Base-by-base conservation (phyloP, 2,113 vertebrate genomes). In the Stigmatopora argus region DNA sequence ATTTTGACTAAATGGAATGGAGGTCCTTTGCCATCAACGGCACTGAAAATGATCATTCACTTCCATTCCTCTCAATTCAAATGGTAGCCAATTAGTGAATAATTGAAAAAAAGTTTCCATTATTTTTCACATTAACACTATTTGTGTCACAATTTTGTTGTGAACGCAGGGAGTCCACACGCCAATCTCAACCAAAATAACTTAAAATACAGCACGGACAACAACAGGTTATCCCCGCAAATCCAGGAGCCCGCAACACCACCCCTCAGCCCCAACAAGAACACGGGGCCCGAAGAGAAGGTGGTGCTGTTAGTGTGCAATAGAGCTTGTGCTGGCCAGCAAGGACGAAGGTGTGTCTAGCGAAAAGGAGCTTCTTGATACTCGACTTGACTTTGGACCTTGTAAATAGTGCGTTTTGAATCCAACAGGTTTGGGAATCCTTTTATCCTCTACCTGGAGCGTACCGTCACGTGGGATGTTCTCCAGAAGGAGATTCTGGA, bases 401-500 rank as follows among this genome's bases (percentile, higher is more conserved):
- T 4, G 9, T 41, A 21, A 21, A 10, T 75, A 26, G n/a, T 26
- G 14, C 34, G 14, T 56, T 68, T 14, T 53, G 57, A 41, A 80
- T 51, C 6, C 14, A 55, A 0, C 78, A 99, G 97, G 83, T 98
- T 99, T 77, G 96, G 97, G 5, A 93, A 96, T 79, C 97, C 97
- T 2, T 99, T 99, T 41, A 95, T 99, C 64, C 85, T 99, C 72
- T 94, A 95, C 78, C 71, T 99, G 83, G 96, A 98, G 85, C 94
- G 93, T 62, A 94, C 93, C 0, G 89, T 97, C 78, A 94, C 95
- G 1, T 99, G 97, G 97, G 97, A 99, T 70, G 81, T 93, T 3
- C 92, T 99, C 62, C 97, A 99, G 88, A 98, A 95, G 78, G 94
- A 97, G 26, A 98, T 99, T 74, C 78, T 98, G 85, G 97, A 98